Conservation (phyloP, 2,113 vertebrate genomes). For the Morone chrysops region DNA sequence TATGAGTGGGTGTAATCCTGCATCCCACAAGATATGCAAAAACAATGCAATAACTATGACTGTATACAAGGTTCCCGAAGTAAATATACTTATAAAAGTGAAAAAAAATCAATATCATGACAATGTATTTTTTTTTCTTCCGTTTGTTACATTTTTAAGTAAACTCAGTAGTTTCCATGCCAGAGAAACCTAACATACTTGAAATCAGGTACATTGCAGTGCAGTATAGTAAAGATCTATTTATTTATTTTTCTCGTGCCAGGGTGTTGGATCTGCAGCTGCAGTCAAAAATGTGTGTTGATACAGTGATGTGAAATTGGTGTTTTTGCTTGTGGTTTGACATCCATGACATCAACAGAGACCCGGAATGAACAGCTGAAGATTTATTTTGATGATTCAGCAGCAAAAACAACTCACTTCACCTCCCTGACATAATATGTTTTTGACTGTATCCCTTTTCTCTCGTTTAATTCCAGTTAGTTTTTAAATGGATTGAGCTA, state of each 20-base stretch:
- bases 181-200: constrained; percentile 95
- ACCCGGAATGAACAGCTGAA: not conserved
- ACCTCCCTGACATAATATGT: constrained; percentile 11
- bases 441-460: constrained; percentile 62
- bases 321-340: constrained; percentile 34
- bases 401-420: constrained; percentile 16
- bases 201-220: constrained; percentile 96
- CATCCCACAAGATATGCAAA: constrained; percentile 99
- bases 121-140: constrained; percentile 85
- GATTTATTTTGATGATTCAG: not conserved
- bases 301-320: constrained; percentile 13
- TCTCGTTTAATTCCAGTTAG: constrained; percentile 49
- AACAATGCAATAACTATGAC: constrained; percentile 98
- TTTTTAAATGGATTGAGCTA: constrained; percentile 78
- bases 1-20: constrained; percentile 75
- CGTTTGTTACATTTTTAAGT: constrained; percentile 88
- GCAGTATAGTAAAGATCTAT: constrained; percentile 87
- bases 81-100: constrained; percentile 86
- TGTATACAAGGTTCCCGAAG: constrained; percentile 81
- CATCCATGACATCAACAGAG: not conserved
- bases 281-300: constrained; percentile 24
- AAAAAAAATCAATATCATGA: constrained; percentile 58
- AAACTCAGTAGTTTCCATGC: constrained; percentile 87
- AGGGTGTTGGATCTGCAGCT: constrained; percentile 79
- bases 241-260: constrained; percentile 78